These are phyloP conservation scores for Heliconius congener DNA, from an alignment of 1,140 invertebrate genomes.

Conservation along the genomic window DNA sequence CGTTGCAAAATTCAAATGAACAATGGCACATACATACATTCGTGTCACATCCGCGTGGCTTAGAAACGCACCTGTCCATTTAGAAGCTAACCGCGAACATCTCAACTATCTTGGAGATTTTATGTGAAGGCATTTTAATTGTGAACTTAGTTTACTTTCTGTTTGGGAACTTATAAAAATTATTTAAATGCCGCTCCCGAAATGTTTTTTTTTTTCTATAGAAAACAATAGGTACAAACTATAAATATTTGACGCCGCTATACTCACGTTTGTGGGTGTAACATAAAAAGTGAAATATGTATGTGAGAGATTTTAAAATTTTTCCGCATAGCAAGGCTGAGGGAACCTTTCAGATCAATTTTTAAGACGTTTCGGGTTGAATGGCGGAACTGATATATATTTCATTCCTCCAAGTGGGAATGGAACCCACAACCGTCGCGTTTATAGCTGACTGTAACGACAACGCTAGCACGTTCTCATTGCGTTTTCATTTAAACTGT, in stretches of 20 bases:
- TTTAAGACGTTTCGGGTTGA: too few relatives aligned
- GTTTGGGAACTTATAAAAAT: neutral
- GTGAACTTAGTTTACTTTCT: neutral
- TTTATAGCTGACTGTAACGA: too few relatives aligned
- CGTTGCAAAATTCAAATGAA: conserved; percentile 26
- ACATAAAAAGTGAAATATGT: too few relatives aligned
- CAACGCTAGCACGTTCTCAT: too few relatives aligned
- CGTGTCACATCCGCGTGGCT: conserved; percentile 40
- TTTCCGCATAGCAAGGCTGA: too few relatives aligned
- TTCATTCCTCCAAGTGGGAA: too few relatives aligned
- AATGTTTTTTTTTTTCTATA: neutral
- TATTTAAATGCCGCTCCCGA: neutral
- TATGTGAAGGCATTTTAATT: conserved; percentile 15
- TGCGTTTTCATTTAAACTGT: too few relatives aligned
- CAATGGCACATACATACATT: conserved; percentile 48
- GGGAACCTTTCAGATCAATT: too few relatives aligned
- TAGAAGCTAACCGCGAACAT: conserved; percentile 17
- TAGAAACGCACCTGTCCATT: conserved; percentile 40
- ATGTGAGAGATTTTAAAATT: too few relatives aligned
- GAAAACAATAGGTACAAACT: neutral
- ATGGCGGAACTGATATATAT: too few relatives aligned
- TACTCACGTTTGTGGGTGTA: too few relatives aligned
- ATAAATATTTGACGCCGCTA: neutral
- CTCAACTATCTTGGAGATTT: neutral
- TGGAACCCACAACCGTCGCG: too few relatives aligned